phyloP scores from a whole-genome alignment of 1,140 invertebrate genomes.

The Anoplolepis gracilipes region DNA sequence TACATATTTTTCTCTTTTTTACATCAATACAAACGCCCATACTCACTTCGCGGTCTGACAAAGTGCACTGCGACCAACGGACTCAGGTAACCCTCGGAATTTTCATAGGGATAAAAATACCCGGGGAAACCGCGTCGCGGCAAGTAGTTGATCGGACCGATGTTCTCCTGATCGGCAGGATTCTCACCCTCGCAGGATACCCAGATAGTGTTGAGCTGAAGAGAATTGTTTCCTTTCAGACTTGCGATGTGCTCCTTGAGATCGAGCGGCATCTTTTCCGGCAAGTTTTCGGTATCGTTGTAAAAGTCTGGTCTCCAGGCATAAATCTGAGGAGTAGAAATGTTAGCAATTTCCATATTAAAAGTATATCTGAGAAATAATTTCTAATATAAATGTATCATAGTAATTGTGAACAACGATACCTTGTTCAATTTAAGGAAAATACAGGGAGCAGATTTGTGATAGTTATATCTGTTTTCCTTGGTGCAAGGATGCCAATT shows the following conservation, averaged over 20 bases:
- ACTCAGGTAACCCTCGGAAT: slow-evolving; percentile 94
- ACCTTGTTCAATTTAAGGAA: slow-evolving; percentile 95
- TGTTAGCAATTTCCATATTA: not conserved
- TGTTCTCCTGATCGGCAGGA: slow-evolving; percentile 94
- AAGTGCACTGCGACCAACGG: slow-evolving; percentile 96
- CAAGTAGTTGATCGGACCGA: slow-evolving; percentile 92
- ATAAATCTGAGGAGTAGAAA: slow-evolving; percentile 87
- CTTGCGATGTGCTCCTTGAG: slow-evolving; percentile 88
- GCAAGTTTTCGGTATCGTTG: slow-evolving; percentile 87
- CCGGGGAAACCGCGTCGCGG: slow-evolving; percentile 91
- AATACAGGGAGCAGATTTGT: slow-evolving; percentile 92
- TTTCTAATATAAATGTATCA: not conserved
- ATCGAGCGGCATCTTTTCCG: slow-evolving; percentile 88
- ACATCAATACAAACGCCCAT: not conserved
- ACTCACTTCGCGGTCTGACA: slow-evolving; percentile 91
- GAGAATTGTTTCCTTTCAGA: slow-evolving; percentile 79
- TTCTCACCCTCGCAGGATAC: slow-evolving; percentile 96
- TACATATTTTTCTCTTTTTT: not conserved
- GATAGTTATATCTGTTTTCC: slow-evolving; percentile 92
- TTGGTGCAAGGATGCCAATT: slow-evolving; percentile 89
- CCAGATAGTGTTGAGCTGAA: slow-evolving; percentile 92
- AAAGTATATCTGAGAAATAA: not conserved
- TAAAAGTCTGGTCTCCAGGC: slow-evolving; percentile 92
- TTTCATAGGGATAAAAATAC: slow-evolving; percentile 93
- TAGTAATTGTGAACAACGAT: slow-evolving; percentile 53